Percentiles rank a stretch among this genome's conserved stretches.
Evolutionary conservation across 2,888 invertebrate species (phyloP).

Genomic region (Lobophora halterata): DNA sequence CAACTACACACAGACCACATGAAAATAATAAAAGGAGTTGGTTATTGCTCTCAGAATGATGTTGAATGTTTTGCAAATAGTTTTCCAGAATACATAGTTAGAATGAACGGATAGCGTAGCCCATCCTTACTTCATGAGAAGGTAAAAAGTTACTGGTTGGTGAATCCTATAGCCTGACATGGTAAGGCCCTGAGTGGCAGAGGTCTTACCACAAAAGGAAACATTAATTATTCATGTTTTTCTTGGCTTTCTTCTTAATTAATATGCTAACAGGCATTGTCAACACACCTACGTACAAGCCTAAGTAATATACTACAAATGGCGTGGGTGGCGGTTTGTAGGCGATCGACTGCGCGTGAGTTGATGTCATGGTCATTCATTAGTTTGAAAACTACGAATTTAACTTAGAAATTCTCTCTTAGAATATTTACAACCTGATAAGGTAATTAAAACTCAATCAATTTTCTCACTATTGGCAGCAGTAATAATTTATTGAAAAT

Average conservation of each 20-base stretch:
- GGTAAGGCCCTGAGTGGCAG: slow-evolving; percentile 19
- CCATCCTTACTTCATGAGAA: slow-evolving; percentile 7
- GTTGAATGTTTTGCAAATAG: too few species aligned
- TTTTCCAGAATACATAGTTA: too few species aligned
- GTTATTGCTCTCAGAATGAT: too few species aligned
- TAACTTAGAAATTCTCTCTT: slow-evolving; percentile 25
- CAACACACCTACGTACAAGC: slow-evolving; percentile 64
- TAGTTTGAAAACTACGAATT: slow-evolving; percentile 38
- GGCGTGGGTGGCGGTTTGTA: slow-evolving; percentile 54
- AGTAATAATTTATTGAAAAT: too few species aligned
- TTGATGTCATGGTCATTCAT: slow-evolving; percentile 63
- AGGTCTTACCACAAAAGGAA: slow-evolving; percentile 43
- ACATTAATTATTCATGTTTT: slow-evolving; percentile 69
- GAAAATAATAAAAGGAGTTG: too few species aligned
- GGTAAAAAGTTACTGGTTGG: slow-evolving; percentile 14
- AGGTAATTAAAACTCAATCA: slow-evolving; percentile 14
- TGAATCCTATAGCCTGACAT: slow-evolving; percentile 16
- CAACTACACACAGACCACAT: too few species aligned
- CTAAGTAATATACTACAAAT: slow-evolving; percentile 45
- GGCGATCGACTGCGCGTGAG: slow-evolving; percentile 59
- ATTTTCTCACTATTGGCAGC: too few species aligned
- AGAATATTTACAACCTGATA: slow-evolving; percentile 17
- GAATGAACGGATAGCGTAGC: neutral
- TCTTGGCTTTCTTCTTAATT: slow-evolving; percentile 75
- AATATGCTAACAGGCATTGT: slow-evolving; percentile 77